phyloP scores from a whole-genome alignment of 2,113 vertebrate genomes.

The Eulemur rufifrons region DNA sequence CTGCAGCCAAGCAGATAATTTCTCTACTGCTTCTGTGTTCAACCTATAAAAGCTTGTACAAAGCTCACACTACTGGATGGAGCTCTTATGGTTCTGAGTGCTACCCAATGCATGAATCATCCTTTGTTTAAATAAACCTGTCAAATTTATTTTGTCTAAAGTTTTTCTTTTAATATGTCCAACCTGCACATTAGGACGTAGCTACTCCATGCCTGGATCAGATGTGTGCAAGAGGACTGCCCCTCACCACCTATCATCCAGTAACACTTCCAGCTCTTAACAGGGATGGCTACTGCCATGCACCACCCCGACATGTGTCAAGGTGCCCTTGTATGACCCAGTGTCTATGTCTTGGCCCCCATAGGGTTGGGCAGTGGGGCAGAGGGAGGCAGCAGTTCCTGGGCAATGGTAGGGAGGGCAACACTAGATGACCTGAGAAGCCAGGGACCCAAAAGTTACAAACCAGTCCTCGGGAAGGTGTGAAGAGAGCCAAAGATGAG shows the following conservation, averaged over 20 bases:
- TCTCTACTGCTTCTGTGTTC: background rate
- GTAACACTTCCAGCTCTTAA: background rate
- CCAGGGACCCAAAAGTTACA: background rate
- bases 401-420: background rate
- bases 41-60: background rate
- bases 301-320: background rate
- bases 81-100: background rate
- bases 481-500: background rate
- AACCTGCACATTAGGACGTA: background rate
- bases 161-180: background rate
- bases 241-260: fast-evolving
- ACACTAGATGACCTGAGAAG: background rate
- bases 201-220: background rate
- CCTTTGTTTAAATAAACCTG: background rate
- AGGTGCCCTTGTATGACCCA: background rate
- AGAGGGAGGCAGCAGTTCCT: background rate
- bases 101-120: background rate
- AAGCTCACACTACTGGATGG: too few relatives aligned
- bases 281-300: fast-evolving
- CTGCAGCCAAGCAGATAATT: background rate
- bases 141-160: background rate
- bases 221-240: background rate
- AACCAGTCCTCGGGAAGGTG: background rate
- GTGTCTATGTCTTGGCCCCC: too few relatives aligned
- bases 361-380: fast-evolving